A percentile compares a stretch with the other conserved stretches of the same genome.
These are phyloP conservation scores for Zapus hudsonius DNA, from an alignment of 2,113 vertebrate species.

Conservation along the genomic window DNA sequence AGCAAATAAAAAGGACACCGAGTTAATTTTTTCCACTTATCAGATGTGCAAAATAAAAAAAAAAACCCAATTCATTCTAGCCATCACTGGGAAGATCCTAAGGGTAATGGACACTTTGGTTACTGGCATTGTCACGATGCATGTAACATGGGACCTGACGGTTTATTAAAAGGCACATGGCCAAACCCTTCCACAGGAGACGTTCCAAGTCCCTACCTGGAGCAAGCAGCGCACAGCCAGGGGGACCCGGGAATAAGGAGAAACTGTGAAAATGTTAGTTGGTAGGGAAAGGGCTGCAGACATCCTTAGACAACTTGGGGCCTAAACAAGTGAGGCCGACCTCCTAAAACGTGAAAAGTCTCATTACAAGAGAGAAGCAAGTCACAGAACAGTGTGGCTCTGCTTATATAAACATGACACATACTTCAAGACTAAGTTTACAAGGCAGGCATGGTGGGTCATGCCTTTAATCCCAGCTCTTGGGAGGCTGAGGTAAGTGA, in stretches of 20 bases:
- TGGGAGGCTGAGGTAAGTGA: too few species aligned
- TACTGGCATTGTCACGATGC: background rate
- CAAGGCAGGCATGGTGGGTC: rapidly evolving
- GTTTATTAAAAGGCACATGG: background rate
- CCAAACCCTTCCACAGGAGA: background rate
- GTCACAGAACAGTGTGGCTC: background rate
- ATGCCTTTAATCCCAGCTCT: background rate
- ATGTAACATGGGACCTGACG: background rate
- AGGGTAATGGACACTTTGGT: background rate
- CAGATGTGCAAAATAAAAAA: background rate
- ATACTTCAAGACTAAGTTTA: background rate
- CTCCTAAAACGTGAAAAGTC: background rate
- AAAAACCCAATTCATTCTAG: background rate
- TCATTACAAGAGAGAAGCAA: background rate
- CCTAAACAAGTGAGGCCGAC: background rate
- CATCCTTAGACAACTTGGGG: constrained; percentile 4
- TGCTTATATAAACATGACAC: background rate
- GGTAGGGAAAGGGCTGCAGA: background rate
- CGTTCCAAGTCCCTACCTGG: background rate
- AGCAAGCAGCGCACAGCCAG: background rate
- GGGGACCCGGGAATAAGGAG: background rate
- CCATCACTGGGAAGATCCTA: background rate
- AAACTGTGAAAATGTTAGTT: background rate
- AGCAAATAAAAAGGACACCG: background rate
- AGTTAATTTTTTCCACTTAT: background rate